Conservation (phyloP, 2,797 vertebrate species). For the Lagodon rhomboides region DNA sequence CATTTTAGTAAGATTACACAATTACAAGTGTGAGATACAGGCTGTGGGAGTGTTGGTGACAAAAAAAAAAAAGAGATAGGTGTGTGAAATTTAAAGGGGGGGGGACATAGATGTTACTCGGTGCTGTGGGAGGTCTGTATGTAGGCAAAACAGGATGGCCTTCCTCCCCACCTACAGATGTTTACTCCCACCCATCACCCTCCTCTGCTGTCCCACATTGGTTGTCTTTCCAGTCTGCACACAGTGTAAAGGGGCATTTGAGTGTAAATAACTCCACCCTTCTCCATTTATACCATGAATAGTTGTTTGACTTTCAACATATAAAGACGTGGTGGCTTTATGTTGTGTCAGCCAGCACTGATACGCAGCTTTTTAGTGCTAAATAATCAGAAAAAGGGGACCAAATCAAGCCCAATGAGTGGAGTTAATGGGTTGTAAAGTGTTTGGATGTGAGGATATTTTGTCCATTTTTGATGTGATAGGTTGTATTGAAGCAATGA, state of each 20-base stretch:
- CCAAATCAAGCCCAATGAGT: background rate
- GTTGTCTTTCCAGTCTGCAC: slow-evolving; percentile 43
- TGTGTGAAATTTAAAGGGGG: slow-evolving; percentile 3
- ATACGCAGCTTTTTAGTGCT: slow-evolving; percentile 10
- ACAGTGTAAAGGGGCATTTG: slow-evolving; percentile 50
- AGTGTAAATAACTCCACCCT: slow-evolving; percentile 70
- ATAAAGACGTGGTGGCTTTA: slow-evolving; percentile 52
- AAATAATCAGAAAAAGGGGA: background rate
- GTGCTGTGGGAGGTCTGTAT: slow-evolving; percentile 28
- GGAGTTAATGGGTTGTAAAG: slow-evolving; percentile 21
- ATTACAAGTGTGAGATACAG: background rate
- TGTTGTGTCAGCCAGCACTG: slow-evolving; percentile 42
- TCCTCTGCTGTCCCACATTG: slow-evolving; percentile 64
- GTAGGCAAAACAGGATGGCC: slow-evolving; percentile 57
- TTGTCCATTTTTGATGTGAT: slow-evolving; percentile 4
- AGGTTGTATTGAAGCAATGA: slow-evolving; percentile 8
- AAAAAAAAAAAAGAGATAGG: background rate
- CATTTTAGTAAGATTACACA: slow-evolving; percentile 53
- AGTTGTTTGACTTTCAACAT: slow-evolving; percentile 39
- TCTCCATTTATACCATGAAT: slow-evolving; percentile 42
- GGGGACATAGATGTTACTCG: slow-evolving; percentile 35
- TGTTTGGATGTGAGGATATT: slow-evolving; percentile 4
- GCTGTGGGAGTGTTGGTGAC: slow-evolving; percentile 6
- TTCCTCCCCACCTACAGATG: slow-evolving; percentile 65
- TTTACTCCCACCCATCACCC: slow-evolving; percentile 64